Base-by-base conservation (phyloP, 2,888 invertebrate genomes). In the Drosophila setosimentum region DNA sequence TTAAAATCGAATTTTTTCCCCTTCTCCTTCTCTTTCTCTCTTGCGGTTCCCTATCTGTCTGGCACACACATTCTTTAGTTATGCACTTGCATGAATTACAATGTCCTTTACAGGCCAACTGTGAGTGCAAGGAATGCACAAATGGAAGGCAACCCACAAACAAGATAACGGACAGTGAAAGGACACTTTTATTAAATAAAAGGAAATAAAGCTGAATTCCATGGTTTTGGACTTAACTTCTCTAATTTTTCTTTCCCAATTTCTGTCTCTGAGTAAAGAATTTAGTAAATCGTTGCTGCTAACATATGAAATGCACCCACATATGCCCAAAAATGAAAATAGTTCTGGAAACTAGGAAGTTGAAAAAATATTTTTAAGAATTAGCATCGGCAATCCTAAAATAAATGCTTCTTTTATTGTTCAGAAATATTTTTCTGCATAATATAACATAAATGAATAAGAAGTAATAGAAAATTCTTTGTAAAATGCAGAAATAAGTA, bases 101-200 rank as follows among this genome's bases (percentile, higher is more conserved):
- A 48, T 73, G 69, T 68, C 64, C 66, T 70, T 62, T 62, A 68
- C 73, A 81, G 70, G 75, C 77, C 72, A 63, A 55, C 69, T 60
- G 60, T 72, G 57, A 80, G 63, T 68, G 80, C 63, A 66, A 50
- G 66, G 45, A 77, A 69, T 78, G 76, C 71, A 80, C 57, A 61
- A 59, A 64, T 50, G 49, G 59, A 73, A 76, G 58, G 58, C 62
- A 71, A 61, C 69, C 84, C 74, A 59, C 73, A 79, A 73, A 69
- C 50, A 71, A 73, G 63, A 64, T 55, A 70, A 63, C 62, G 51
- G 68, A 51, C 65, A 59, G 21, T 35, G 49, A 55, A 69, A 68
- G 54, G n/a, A 71, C 73, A 67, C 73, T 76, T 68, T 35, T 70
- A 76, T 71, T 76, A 77, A 77, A 74, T 77, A 68, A 62, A 79